Evolutionary conservation across 2,888 invertebrate species (phyloP), one percentile per base, ranked within the genome.

Genomic region (Eutolmus rufibarbis): DNA sequence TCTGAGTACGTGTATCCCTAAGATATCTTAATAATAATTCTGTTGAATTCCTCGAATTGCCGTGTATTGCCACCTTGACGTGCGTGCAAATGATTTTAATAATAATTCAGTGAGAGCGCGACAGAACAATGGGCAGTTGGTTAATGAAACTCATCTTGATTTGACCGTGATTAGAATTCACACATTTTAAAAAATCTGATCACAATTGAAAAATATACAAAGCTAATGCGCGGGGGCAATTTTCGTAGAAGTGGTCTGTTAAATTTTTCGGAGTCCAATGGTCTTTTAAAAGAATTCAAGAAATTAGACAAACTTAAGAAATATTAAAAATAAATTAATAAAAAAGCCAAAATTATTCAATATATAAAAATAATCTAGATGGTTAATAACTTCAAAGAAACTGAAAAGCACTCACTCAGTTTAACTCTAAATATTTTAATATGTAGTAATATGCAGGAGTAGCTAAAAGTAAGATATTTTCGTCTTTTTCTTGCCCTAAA

Each of bases 101-200:
- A 43, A 46, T 79, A 79, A 79, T 79, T 79, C 78, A 79, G 23
- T 79, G 43, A 43, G 77, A 14, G 74, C 43, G 43, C 43, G 16
- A 40, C 19, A 79, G 78, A 79, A 79, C 78, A 79, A 79, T 79
- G 43, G 78, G 86, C 82, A 34, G 76, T 88, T 86, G 57, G 76
- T 86, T 79, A 88, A 88, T 88, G 86, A 88, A 88, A 88, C 78
- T 81, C 88, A 88, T 86, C 88, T 86, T 74, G 34, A 86, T 57
- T 57, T 81, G 76, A 76, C 74, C 88, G 88, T 88, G 88, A 77
- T 76, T 82, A 86, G 88, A 88, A 88, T 88, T 57, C 34, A 57
- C 57, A 12, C 34, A 56, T 56, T 56, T 56, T 19, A n/a, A 56
- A 5, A 56, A 56, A 56, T 19, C 56, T 56, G 19, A n/a, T 56